phyloP scores from a whole-genome alignment of 2,113 vertebrate species.

The Delphinapterus leucas region DNA sequence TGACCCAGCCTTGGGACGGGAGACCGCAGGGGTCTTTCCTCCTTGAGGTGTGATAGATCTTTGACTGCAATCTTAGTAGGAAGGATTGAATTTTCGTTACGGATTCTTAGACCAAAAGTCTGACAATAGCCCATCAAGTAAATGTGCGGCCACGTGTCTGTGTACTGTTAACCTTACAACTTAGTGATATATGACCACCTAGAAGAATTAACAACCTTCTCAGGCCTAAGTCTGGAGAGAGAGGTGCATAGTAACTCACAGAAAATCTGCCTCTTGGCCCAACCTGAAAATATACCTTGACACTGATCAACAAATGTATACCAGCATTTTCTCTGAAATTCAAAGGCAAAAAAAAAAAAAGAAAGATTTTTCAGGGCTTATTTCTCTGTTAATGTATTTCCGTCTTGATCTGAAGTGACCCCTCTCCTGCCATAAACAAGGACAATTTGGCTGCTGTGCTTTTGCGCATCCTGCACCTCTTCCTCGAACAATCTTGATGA shows the following conservation, averaged over 20 bases:
- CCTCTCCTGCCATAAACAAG: not conserved
- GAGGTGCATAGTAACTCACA: conserved; percentile 1
- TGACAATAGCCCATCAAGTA: not conserved
- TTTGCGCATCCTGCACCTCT: conserved; percentile 60
- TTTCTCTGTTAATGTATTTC: conserved; percentile 21
- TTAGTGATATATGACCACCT: not conserved
- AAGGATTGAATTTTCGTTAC: not conserved
- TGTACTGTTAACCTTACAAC: not conserved
- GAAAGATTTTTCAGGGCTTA: not conserved
- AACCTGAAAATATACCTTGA: not conserved
- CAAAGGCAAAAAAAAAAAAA: not conserved
- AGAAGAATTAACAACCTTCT: not conserved
- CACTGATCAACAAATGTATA: not conserved
- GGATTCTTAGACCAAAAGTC: not conserved
- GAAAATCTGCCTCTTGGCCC: not conserved
- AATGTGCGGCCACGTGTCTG: not conserved
- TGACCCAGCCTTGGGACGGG: not conserved
- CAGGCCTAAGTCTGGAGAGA: not conserved
- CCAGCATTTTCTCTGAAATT: conserved; percentile 4
- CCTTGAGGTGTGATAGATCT: not conserved
- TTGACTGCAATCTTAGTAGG: not conserved
- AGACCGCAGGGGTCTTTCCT: not conserved
- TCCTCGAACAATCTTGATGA: conserved; percentile 67
- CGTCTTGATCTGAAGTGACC: not conserved
- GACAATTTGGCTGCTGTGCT: conserved; percentile 60